phyloP scores from a whole-genome alignment of 2,888 invertebrate genomes.

The Willowsia nigromaculata region DNA sequence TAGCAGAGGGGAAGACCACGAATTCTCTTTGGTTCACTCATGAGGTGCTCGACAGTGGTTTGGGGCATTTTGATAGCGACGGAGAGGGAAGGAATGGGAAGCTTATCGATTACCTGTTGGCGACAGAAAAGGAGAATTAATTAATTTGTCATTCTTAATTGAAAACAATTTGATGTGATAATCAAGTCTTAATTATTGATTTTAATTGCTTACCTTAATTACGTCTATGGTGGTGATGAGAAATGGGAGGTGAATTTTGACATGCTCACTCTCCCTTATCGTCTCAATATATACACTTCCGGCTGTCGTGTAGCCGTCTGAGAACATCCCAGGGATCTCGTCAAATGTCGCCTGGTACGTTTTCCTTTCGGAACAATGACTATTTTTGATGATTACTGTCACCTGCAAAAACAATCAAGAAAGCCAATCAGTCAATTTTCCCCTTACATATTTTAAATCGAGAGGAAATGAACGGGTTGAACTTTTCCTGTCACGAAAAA shows the following conservation, averaged over 20 bases:
- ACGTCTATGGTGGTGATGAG: slow-evolving; percentile 76
- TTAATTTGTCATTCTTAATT: background rate
- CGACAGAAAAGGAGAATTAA: background rate
- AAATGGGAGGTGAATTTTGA: slow-evolving; percentile 77
- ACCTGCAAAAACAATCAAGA: slow-evolving; percentile 69
- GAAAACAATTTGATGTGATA: background rate
- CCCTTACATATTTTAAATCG: background rate
- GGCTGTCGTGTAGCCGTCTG: slow-evolving; percentile 77
- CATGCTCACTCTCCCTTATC: slow-evolving; percentile 77
- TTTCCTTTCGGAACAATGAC: slow-evolving; percentile 77
- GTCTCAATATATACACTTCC: slow-evolving; percentile 78
- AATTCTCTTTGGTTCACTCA: slow-evolving; percentile 73
- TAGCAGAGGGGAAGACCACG: slow-evolving; percentile 77
- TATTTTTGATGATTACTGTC: slow-evolving; percentile 78
- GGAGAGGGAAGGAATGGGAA: slow-evolving; percentile 77
- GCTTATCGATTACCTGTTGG: slow-evolving; percentile 74
- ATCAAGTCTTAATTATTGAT: background rate
- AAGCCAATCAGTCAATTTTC: background rate
- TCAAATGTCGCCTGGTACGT: slow-evolving; percentile 78
- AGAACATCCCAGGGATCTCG: slow-evolving; percentile 78
- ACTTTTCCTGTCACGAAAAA: background rate
- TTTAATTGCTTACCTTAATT: slow-evolving; percentile 73
- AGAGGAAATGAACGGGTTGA: background rate
- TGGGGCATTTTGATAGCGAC: slow-evolving; percentile 77
- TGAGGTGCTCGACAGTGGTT: slow-evolving; percentile 67